Conservation (phyloP, 2,113 vertebrate species). For the Antigone vipio region DNA sequence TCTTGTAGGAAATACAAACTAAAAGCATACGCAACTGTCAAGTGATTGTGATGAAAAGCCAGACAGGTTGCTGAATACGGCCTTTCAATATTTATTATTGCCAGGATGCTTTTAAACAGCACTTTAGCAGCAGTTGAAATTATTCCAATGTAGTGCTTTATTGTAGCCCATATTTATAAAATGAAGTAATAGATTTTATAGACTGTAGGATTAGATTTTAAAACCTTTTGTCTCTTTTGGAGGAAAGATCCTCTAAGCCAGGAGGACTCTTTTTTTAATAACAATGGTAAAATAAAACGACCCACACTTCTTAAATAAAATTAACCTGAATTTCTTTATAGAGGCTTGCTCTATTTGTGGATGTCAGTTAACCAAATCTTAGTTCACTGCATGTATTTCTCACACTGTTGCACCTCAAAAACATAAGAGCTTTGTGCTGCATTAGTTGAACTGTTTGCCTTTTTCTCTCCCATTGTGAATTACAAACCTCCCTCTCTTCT, state of each 20-base stretch:
- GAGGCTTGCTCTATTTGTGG: background rate
- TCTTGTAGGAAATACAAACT: background rate
- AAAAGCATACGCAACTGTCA: background rate
- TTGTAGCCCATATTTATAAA: background rate
- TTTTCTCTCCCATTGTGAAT: background rate
- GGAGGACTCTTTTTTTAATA: background rate
- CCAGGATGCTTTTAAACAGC: slow-evolving; percentile 31
- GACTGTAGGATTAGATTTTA: background rate
- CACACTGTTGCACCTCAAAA: background rate
- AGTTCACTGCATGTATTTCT: background rate
- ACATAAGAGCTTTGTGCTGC: background rate
- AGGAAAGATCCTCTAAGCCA: background rate
- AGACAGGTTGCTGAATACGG: slow-evolving; percentile 7
- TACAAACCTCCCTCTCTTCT: background rate
- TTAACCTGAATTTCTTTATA: background rate
- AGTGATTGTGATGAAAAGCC: background rate
- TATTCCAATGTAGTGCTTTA: slow-evolving; percentile 13
- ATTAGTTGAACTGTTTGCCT: background rate
- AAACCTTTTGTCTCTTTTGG: background rate
- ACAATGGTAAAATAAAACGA: background rate
- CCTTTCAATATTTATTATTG: slow-evolving; percentile 1
- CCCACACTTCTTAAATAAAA: background rate
- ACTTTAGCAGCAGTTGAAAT: slow-evolving; percentile 27
- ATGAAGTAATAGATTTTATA: slow-evolving; percentile 16
- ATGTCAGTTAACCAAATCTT: background rate